Percentiles rank a stretch among this genome's conserved stretches.
These are phyloP conservation scores for Eubucco bourcierii DNA, from an alignment of 2,113 vertebrate genomes.

Conservation along the genomic window DNA sequence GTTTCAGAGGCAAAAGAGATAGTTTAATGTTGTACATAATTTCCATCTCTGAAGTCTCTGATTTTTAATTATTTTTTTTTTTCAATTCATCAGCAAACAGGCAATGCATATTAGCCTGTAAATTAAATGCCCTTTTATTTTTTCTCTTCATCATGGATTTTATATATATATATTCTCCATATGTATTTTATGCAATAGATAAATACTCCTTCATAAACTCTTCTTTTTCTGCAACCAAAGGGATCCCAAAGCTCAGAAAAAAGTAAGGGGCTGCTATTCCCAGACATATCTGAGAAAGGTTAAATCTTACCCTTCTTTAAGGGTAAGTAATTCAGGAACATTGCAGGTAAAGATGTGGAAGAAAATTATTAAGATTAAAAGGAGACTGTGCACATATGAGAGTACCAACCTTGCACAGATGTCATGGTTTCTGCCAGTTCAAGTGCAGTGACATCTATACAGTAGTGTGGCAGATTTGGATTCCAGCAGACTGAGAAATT, in stretches of 20 bases:
- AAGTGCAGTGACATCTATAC: too few relatives aligned
- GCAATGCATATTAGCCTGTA: not conserved
- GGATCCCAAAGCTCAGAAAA: not conserved
- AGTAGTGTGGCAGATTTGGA: too few relatives aligned
- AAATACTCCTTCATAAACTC: not conserved
- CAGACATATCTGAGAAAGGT: not conserved
- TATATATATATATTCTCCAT: not conserved
- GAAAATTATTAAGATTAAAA: not conserved
- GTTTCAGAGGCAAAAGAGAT: not conserved
- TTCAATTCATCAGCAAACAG: not conserved
- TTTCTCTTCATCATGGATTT: not conserved
- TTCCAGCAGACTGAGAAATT: not conserved
- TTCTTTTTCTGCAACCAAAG: not conserved
- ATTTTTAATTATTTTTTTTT: too few relatives aligned
- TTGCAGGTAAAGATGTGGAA: not conserved
- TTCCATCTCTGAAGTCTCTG: not conserved
- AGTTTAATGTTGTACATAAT: too few relatives aligned
- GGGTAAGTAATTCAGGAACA: not conserved
- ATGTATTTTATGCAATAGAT: not conserved
- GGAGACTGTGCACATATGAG: not conserved
- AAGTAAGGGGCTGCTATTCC: not conserved
- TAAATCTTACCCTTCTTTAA: not conserved
- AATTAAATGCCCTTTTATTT: not conserved
- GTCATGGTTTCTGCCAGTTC: not conserved
- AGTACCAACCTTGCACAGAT: fast-evolving